Conservation (phyloP, 2,797 vertebrate species). For the Avahi laniger region DNA sequence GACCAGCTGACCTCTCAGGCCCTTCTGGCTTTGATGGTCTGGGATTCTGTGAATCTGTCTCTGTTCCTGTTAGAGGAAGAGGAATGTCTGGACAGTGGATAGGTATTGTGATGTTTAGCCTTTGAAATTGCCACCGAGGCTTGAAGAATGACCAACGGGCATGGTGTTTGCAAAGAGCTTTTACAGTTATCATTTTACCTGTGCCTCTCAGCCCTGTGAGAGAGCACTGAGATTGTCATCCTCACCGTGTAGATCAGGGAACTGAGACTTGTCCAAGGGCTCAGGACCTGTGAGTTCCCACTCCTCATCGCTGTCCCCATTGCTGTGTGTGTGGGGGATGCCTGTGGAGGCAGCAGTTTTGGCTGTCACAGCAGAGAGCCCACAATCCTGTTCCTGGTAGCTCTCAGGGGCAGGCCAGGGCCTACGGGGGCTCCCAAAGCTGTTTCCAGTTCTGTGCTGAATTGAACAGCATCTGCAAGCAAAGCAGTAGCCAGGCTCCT, state of each 20-base stretch:
- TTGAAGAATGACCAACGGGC: not conserved
- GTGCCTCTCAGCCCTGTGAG: not conserved
- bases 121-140: not conserved
- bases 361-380: not conserved
- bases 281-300: not conserved
- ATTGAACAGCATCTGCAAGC: not conserved
- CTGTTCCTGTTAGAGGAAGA: not conserved
- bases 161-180: not conserved
- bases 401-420: not conserved
- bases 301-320: not conserved
- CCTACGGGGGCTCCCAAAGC: not conserved
- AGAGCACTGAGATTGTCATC: not conserved
- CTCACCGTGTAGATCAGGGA: not conserved
- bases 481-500: not conserved
- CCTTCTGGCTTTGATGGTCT: not conserved
- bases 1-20: not conserved
- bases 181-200: not conserved
- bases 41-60: not conserved
- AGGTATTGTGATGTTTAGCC: not conserved
- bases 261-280: not conserved
- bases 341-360: not conserved
- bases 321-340: not conserved
- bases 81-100: not conserved
- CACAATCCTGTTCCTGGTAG: not conserved
- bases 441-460: constrained; percentile 17